Conservation (phyloP, 1,140 invertebrate genomes). For the Drosophila ananassae region DNA sequence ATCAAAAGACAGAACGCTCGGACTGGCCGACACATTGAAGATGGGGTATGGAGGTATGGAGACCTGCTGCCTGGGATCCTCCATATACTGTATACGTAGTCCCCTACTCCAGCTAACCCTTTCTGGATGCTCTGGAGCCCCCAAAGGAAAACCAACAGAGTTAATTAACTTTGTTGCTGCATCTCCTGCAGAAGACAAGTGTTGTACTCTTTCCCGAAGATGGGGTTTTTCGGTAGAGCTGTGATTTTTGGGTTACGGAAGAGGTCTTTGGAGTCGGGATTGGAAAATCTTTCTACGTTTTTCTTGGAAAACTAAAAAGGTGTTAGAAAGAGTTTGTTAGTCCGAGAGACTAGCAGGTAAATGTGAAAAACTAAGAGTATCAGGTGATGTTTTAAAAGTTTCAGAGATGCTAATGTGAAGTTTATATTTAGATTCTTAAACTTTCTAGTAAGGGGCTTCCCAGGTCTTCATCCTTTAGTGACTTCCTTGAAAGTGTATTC, state of each 20-base stretch:
- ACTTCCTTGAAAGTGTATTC: slow-evolving; percentile 16
- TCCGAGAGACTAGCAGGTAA: slow-evolving; percentile 1
- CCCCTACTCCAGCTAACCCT: slow-evolving; percentile 6
- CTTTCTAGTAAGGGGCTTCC: too few relatives aligned
- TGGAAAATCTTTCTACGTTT: neutral
- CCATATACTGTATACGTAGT: neutral
- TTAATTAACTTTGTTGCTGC: slow-evolving; percentile 75
- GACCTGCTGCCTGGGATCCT: slow-evolving; percentile 40
- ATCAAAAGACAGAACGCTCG: slow-evolving; percentile 75
- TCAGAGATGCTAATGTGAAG: neutral
- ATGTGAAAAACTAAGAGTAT: neutral
- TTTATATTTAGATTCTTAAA: too few relatives aligned
- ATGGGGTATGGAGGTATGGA: slow-evolving; percentile 5
- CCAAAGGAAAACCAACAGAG: slow-evolving; percentile 72
- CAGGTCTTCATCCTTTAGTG: too few relatives aligned
- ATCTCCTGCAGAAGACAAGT: slow-evolving; percentile 21
- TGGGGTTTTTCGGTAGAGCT: slow-evolving; percentile 10
- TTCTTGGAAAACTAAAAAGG: neutral
- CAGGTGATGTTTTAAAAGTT: neutral
- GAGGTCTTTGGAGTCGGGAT: neutral
- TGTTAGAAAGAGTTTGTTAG: slow-evolving; percentile 1
- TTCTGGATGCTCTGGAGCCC: slow-evolving; percentile 22
- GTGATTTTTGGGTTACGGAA: slow-evolving; percentile 1
- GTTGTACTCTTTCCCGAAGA: slow-evolving; percentile 31
- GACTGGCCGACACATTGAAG: slow-evolving; percentile 41